These are phyloP conservation scores for Margarornis squamiger DNA, from an alignment of 2,797 vertebrate genomes.

Conservation along the genomic window DNA sequence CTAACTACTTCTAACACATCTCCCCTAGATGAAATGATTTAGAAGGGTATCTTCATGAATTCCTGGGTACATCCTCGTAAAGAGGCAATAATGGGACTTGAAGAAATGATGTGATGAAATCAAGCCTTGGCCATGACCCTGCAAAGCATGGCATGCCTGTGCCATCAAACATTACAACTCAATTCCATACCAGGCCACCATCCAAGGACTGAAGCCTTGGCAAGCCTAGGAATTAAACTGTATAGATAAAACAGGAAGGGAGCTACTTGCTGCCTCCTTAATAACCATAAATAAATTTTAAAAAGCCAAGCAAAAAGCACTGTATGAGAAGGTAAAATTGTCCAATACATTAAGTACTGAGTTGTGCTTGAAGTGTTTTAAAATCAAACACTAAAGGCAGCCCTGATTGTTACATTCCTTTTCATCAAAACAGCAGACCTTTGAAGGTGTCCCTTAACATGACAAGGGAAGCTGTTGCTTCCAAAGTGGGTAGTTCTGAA, in stretches of 20 bases:
- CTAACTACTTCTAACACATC: background rate
- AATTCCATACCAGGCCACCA: background rate
- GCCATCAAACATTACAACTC: background rate
- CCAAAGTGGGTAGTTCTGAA: background rate
- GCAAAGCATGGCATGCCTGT: accelerated
- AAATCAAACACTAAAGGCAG: background rate
- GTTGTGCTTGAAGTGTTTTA: background rate
- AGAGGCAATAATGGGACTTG: background rate
- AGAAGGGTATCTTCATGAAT: background rate
- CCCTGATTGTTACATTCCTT: background rate
- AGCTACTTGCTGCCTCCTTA: background rate
- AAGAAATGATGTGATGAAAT: background rate
- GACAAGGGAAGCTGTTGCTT: background rate
- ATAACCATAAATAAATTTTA: background rate
- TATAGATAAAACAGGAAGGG: background rate
- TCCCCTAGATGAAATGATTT: background rate
- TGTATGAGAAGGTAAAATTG: background rate
- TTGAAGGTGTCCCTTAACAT: background rate
- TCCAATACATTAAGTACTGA: background rate
- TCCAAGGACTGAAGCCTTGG: background rate
- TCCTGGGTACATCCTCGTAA: background rate
- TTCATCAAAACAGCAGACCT: background rate
- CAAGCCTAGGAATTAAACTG: background rate
- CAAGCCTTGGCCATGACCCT: background rate
- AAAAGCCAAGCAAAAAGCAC: background rate